These are phyloP conservation scores for Pantelozetes paolii DNA, from an alignment of 2,888 invertebrate species.

Conservation along the genomic window DNA sequence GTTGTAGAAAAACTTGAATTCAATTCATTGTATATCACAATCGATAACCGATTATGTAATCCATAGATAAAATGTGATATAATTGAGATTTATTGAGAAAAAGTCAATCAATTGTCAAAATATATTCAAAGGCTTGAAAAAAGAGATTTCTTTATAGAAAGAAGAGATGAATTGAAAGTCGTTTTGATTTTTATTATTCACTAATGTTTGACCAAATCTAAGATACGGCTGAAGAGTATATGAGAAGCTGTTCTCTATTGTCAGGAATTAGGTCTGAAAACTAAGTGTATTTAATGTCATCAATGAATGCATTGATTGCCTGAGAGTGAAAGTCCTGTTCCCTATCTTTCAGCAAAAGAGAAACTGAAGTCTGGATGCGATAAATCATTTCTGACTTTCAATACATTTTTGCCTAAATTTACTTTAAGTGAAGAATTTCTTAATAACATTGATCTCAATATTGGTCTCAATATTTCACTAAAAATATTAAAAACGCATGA, in stretches of 20 bases:
- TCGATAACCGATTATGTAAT: too few relatives aligned
- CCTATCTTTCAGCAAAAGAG: constrained; percentile 1
- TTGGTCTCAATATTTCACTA: background rate
- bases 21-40: too few relatives aligned
- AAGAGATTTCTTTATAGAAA: background rate
- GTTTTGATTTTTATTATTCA: background rate
- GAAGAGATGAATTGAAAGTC: too few relatives aligned
- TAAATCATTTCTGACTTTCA: constrained; percentile 8
- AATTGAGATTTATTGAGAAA: too few relatives aligned
- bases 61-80: too few relatives aligned
- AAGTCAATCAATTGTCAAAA: too few relatives aligned
- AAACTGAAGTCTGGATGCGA: background rate
- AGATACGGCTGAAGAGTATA: background rate
- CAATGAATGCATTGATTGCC: background rate
- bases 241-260: background rate
- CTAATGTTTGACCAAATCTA: background rate
- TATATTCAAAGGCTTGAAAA: too few relatives aligned
- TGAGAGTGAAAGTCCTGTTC: background rate
- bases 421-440: background rate
- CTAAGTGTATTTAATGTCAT: background rate
- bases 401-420: background rate
- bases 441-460: background rate
- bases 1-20: too few relatives aligned
- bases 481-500: background rate
- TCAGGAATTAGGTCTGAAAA: background rate